Base-by-base conservation (phyloP, 2,797 vertebrate genomes). In the Crenuchus spilurus region DNA sequence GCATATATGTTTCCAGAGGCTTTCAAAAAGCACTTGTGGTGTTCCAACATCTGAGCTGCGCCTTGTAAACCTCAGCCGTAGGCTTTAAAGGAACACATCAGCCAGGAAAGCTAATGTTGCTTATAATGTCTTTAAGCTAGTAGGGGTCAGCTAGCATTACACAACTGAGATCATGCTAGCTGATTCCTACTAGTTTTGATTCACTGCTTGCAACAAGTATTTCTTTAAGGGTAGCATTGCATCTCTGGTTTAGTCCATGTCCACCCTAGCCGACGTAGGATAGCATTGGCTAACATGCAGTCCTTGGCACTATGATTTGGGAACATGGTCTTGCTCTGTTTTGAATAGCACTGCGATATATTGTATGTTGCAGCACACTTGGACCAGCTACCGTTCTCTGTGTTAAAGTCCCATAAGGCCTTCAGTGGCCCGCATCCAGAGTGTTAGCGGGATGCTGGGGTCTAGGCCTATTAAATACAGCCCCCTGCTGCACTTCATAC, bases 401-500 rank as follows among this genome's bases (percentile, higher is more conserved):
- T 55, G 24, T 72, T 72, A 68, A 46, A 63, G 24, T 28, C 58
- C 26, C 37, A 35, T 66, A 67, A 73, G 37, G n/a, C 55, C 66
- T 64, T 60, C 64, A 77, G 49, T 75, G 62, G 66, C 73, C 10
- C 1, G 13, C 20, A 37, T 80, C 83, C 84, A 82, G 63, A 75
- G 42, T 75, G 63, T 70, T 82, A 78, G 52, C 35, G 78, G 58
- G 77, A 84, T 66, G 69, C 80, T 80, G 80, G 74, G 81, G 77
- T 76, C 82, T 0, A 33, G 70, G 78, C 71, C 82, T 75, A 78
- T 83, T 82, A 82, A 87, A 81, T 52, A 11, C 37, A 18, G 51
- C 44, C 52, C 54, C 20, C 51, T 82, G 76, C 85, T 18, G 55
- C 68, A 85, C 84, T 72, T 83, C 76, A 74, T 69, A 30, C 3